phyloP scores from a whole-genome alignment of 2,888 invertebrate species.

The Plagodis pulveraria region DNA sequence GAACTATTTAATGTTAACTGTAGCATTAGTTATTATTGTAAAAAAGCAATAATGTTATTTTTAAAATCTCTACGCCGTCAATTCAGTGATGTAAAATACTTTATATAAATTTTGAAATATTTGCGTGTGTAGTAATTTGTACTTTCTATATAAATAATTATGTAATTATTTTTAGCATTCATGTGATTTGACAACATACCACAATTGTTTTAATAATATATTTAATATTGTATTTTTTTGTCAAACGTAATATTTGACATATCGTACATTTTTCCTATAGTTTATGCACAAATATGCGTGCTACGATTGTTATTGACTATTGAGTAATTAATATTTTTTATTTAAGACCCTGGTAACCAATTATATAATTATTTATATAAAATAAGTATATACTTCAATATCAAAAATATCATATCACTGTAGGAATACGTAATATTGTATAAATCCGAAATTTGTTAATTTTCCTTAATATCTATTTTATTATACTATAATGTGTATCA shows the following conservation, averaged over 20 bases:
- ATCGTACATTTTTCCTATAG: too few relatives aligned
- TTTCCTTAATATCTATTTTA: background rate
- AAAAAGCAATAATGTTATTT: constrained; percentile 65
- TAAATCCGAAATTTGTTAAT: background rate
- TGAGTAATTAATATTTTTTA: too few relatives aligned
- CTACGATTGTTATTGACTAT: too few relatives aligned
- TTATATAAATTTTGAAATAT: constrained; percentile 61
- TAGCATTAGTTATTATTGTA: constrained; percentile 51
- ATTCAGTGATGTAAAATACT: constrained; percentile 80
- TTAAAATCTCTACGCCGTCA: constrained; percentile 82
- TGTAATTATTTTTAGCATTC: constrained; percentile 44
- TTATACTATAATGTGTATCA: background rate
- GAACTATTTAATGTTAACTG: constrained; percentile 59
- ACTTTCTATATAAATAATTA: constrained; percentile 53
- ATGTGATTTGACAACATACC: background rate
- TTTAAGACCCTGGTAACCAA: background rate
- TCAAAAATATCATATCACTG: constrained; percentile 23
- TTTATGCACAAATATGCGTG: too few relatives aligned
- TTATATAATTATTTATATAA: constrained; percentile 23
- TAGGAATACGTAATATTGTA: constrained; percentile 16
- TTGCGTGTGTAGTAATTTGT: constrained; percentile 57
- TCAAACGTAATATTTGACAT: too few relatives aligned
- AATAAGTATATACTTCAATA: constrained; percentile 12
- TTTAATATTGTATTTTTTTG: too few relatives aligned
- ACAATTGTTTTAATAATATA: too few relatives aligned